These are phyloP conservation scores for Chloroceryle inda DNA, from an alignment of 2,797 vertebrate genomes.

Conservation along the genomic window DNA sequence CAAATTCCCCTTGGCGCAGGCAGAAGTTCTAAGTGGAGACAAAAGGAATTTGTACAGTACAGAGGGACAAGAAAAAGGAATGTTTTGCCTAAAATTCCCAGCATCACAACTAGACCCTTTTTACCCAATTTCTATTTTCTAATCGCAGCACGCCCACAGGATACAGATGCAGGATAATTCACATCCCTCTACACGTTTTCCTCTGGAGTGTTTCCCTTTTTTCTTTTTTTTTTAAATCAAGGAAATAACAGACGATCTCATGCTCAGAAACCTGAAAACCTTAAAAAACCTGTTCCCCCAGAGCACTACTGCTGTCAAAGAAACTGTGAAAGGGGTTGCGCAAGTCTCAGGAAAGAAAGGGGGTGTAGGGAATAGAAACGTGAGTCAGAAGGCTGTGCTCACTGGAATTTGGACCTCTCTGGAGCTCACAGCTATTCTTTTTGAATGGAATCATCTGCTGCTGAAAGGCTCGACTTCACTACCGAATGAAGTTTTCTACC, in stretches of 20 bases:
- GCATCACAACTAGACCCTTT: background rate
- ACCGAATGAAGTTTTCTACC: background rate
- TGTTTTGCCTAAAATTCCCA: background rate
- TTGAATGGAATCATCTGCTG: background rate
- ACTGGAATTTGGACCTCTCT: background rate
- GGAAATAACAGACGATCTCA: background rate
- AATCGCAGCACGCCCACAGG: background rate
- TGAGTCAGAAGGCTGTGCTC: background rate
- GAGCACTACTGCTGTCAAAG: background rate
- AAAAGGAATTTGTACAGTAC: background rate
- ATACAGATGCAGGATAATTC: background rate
- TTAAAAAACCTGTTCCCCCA: background rate
- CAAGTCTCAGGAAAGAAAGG: background rate
- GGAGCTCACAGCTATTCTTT: background rate
- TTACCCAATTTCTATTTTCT: background rate
- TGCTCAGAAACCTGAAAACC: background rate
- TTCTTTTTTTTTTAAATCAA: background rate
- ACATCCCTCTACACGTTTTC: background rate
- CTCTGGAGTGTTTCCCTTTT: background rate
- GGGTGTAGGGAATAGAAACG: rapidly evolving
- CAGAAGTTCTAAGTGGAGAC: background rate
- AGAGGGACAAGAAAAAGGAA: background rate
- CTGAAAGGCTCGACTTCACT: background rate
- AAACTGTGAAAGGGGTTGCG: background rate
- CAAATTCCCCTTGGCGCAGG: background rate